Evolutionary conservation across 1,140 invertebrate genomes (phyloP).

Genomic region (Drosophila nigrodunni): DNA sequence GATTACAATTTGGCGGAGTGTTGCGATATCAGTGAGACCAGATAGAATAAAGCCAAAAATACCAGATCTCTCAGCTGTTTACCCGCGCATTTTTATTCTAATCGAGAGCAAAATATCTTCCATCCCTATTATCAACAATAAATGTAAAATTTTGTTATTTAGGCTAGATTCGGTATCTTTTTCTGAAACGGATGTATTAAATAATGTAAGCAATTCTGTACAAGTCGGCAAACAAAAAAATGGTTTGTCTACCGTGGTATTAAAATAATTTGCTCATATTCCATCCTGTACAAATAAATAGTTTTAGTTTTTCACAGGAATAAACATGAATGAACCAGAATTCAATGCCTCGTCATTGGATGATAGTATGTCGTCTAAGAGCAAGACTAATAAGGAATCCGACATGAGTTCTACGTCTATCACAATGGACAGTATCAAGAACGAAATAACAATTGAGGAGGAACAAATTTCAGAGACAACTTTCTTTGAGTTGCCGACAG

Average conservation of each 20-base stretch:
- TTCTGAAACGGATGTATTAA: background rate
- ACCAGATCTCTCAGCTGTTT: background rate
- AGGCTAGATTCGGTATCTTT: background rate
- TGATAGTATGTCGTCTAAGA: background rate
- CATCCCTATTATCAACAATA: constrained; percentile 30
- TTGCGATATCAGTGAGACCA: no score
- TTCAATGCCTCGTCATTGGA: background rate
- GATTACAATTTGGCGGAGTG: no score
- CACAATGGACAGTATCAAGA: constrained; percentile 8
- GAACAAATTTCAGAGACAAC: constrained; percentile 38
- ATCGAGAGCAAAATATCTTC: background rate
- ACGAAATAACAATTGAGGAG: constrained; percentile 35
- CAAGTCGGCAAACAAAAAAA: background rate
- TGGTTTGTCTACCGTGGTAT: background rate
- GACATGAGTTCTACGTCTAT: background rate
- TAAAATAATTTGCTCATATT: background rate
- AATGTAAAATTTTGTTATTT: constrained; percentile 2
- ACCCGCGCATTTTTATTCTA: background rate
- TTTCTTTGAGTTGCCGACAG: constrained; percentile 9
- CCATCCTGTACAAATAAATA: no score
- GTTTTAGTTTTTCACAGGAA: background rate
- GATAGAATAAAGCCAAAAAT: background rate
- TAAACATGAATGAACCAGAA: background rate
- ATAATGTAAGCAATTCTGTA: background rate
- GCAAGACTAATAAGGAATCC: background rate